Evolutionary conservation across 2,888 invertebrate species (phyloP).

Genomic region (Agrenia bidenticulata): DNA sequence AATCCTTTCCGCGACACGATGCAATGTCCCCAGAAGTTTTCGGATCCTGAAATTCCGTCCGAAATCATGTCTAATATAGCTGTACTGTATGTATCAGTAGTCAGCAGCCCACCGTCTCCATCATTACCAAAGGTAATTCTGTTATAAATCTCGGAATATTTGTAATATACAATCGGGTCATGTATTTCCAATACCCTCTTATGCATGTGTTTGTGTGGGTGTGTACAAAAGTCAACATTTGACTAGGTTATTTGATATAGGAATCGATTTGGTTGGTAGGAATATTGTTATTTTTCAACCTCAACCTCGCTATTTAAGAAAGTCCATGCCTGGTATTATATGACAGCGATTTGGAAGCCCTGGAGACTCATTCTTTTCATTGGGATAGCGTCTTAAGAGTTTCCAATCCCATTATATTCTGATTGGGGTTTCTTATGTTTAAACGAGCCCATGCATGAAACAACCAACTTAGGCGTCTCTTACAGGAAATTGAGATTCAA

Average conservation of each 20-base stretch:
- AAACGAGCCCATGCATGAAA: conserved; percentile 12
- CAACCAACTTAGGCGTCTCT: conserved; percentile 2
- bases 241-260: background rate
- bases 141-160: background rate
- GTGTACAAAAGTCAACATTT: background rate
- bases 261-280: too few relatives aligned
- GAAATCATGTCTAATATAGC: conserved; percentile 39
- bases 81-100: conserved; percentile 34
- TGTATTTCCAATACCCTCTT: background rate
- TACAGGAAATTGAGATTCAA: conserved; percentile 15
- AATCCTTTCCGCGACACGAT: background rate
- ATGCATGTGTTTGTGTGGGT: background rate
- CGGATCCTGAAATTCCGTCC: conserved; percentile 13
- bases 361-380: conserved; percentile 4
- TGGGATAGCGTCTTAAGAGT: background rate
- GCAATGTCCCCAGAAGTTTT: background rate
- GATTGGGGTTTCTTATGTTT: conserved; percentile 13
- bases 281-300: too few relatives aligned
- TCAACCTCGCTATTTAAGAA: too few relatives aligned
- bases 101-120: conserved; percentile 3
- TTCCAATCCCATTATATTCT: conserved; percentile 2
- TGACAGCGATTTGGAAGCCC: background rate
- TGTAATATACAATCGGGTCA: too few relatives aligned
- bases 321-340: too few relatives aligned
- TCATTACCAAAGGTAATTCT: background rate